Base-by-base conservation (phyloP, 2,888 invertebrate genomes). In the Cenopis cana region DNA sequence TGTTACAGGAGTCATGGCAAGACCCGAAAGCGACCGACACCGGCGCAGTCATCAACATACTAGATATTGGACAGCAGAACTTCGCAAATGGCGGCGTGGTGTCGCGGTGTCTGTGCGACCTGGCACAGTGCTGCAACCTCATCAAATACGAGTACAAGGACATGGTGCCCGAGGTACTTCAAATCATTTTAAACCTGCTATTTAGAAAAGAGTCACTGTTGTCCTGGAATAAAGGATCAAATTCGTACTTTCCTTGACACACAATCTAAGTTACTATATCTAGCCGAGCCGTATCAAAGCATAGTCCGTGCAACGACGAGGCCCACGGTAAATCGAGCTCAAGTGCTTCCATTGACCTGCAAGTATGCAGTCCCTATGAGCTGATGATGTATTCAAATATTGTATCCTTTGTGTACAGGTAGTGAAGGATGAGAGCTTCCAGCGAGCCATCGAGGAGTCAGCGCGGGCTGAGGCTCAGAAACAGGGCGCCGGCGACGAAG, bases 91-190 rank as follows among this genome's bases (percentile, higher is more conserved):
- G 95, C 78, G 94, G 95, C 57, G 91, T 95, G 9, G 88, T 96
- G 60, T 94, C 95, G 72, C 82, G 94, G 71, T 88, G 94, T 80
- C 92, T 96, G 79, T 93, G 96, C 86, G 85, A 96, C 86, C 81
- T 97, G 75, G 94, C 95, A 6, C 96, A 97, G 82, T 95, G 96
- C 64, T 94, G 94, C 80, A 94, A 95, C 65, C 93, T 96, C 69
- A 94, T 95, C 79, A 95, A 94, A 71, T 97, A 95, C 81, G 90
- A 95, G 64, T 97, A 96, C 85, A 95, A 96, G 59, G 95, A 95
- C 81, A 93, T 97, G 69, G 94, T 95, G 54, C 91, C 93, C 50
- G 87, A 85, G 74, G 93, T 93, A 46, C 4, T n/a, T n/a, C n/a
- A n/a, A n/a, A n/a, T n/a, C n/a, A n/a, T n/a, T n/a, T n/a, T n/a